A percentile compares a stretch with the other conserved stretches of the same genome.
Evolutionary conservation across 2,113 vertebrate species (phyloP).

Genomic region (Lepisosteus oculatus): DNA sequence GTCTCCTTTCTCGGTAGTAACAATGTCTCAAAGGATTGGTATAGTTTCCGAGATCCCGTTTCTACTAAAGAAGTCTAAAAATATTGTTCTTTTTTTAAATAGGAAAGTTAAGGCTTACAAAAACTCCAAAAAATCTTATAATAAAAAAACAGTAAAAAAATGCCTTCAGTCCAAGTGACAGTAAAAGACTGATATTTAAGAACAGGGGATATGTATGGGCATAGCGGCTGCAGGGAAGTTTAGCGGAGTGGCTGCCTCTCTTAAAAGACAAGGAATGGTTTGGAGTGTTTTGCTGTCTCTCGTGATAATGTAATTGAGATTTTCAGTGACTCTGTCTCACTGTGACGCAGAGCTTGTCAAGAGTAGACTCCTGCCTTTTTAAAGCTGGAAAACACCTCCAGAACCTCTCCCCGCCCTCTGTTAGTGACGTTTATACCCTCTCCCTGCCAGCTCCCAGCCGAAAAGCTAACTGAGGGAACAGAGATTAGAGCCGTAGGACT

Average conservation of each 20-base stretch:
- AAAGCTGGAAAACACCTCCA: slow-evolving; percentile 90
- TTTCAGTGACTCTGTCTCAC: slow-evolving; percentile 63
- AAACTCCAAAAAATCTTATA: no score
- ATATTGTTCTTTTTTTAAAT: no score
- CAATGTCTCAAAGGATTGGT: no score
- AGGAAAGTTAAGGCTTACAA: no score
- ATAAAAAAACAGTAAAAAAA: background rate
- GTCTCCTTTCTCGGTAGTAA: slow-evolving; percentile 36
- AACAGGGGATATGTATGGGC: background rate
- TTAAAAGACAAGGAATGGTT: slow-evolving; percentile 20
- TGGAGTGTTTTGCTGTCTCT: slow-evolving; percentile 41
- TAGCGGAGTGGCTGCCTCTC: slow-evolving; percentile 5
- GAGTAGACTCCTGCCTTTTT: slow-evolving; percentile 78
- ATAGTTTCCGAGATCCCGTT: no score
- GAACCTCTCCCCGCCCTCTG: slow-evolving; percentile 71
- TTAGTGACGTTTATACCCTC: slow-evolving; percentile 66
- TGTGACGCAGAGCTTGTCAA: slow-evolving; percentile 78
- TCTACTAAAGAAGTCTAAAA: no score
- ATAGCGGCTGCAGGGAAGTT: slow-evolving; percentile 1
- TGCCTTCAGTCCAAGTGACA: slow-evolving; percentile 12
- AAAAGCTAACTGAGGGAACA: slow-evolving; percentile 41
- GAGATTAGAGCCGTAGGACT: background rate
- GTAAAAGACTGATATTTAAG: background rate
- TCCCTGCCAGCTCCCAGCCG: slow-evolving; percentile 53
- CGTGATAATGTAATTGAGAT: slow-evolving; percentile 36